These are phyloP conservation scores for Hypercompe scribonia DNA, from an alignment of 2,888 invertebrate species.

Conservation along the genomic window DNA sequence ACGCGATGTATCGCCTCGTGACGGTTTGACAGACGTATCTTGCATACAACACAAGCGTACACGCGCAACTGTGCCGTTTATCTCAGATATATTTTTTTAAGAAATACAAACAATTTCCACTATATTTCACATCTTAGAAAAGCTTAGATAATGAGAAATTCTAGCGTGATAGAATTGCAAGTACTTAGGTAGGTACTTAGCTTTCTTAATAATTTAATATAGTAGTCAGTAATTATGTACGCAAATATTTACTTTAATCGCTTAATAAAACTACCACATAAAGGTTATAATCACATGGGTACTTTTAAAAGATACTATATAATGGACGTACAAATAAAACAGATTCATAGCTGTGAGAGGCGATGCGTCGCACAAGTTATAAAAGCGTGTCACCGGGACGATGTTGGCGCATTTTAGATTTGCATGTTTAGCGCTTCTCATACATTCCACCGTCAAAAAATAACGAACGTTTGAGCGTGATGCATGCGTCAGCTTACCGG, in stretches of 20 bases:
- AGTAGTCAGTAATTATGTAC: no score
- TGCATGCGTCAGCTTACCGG: constrained; percentile 38
- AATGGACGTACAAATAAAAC: neutral
- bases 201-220: neutral
- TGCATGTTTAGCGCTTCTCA: constrained; percentile 26
- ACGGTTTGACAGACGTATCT: constrained; percentile 12
- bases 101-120: neutral
- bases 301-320: neutral
- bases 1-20: neutral
- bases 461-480: constrained; percentile 40
- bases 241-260: no score
- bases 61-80: neutral
- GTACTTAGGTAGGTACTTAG: neutral
- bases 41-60: no score
- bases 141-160: neutral
- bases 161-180: neutral
- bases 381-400: neutral
- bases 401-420: constrained; percentile 28
- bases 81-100: no score
- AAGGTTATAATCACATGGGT: no score
- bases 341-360: neutral
- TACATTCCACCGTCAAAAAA: constrained; percentile 37
- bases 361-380: neutral
- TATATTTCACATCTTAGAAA: neutral
- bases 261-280: no score